Conservation (phyloP, 1,140 invertebrate genomes). For the Caenorhabditis remanei region DNA sequence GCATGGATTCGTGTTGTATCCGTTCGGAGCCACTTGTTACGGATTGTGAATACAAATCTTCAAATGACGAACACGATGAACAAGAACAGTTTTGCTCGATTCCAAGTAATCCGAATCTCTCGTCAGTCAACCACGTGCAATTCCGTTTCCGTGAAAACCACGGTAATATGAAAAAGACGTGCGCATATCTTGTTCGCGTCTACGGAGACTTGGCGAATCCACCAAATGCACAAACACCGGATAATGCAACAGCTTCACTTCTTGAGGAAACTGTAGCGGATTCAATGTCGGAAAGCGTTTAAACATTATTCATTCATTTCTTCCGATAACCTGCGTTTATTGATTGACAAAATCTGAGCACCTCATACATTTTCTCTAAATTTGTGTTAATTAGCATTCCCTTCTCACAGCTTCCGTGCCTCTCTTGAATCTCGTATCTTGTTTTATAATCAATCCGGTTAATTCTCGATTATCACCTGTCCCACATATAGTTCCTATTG, state of each 20-base stretch:
- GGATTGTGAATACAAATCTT: not conserved
- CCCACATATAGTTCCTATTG: not conserved
- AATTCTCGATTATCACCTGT: not conserved
- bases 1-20: not conserved
- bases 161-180: conserved; percentile 39
- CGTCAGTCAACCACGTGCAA: conserved; percentile 23
- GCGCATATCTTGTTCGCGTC: conserved; percentile 25
- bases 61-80: not conserved
- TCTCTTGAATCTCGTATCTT: conserved; percentile 4
- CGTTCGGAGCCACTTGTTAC: not conserved
- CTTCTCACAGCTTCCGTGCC: not conserved
- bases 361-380: not conserved
- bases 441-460: conserved; percentile 7
- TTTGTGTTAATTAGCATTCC: not conserved
- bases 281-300: not conserved
- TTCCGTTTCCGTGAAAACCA: conserved; percentile 45
- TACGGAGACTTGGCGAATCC: not conserved
- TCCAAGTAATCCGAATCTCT: not conserved
- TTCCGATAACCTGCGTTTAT: not conserved
- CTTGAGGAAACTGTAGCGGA: not conserved
- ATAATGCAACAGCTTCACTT: not conserved
- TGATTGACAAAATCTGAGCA: too few species aligned
- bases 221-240: not conserved
- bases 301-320: not conserved
- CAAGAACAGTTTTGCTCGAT: conserved; percentile 34